These are phyloP conservation scores for Formica exsecta DNA, from an alignment of 1,140 invertebrate species.

Conservation along the genomic window DNA sequence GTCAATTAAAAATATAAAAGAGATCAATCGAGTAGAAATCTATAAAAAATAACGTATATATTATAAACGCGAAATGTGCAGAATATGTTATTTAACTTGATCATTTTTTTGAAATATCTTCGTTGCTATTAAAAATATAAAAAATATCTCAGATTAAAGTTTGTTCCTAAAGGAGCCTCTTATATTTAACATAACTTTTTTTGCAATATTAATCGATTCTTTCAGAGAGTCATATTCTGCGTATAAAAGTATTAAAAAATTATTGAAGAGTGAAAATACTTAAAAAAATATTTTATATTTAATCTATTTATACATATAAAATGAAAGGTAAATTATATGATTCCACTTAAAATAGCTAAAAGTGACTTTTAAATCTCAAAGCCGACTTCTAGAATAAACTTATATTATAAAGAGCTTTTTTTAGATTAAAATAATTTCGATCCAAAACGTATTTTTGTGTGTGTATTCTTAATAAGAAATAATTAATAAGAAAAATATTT, in stretches of 20 bases:
- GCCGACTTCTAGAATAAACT: neutral
- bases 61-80: neutral
- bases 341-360: neutral
- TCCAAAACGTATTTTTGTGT: neutral
- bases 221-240: neutral
- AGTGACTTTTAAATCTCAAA: neutral
- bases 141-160: conserved; percentile 9
- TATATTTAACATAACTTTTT: neutral
- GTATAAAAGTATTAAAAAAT: neutral
- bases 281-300: neutral
- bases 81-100: neutral
- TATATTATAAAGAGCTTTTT: neutral
- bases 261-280: neutral
- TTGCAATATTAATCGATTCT: neutral
- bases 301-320: neutral
- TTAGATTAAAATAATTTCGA: neutral
- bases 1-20: neutral
- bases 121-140: neutral
- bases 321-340: neutral
- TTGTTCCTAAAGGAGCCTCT: neutral
- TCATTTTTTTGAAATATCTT: neutral
- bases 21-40: neutral
- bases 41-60: neutral
- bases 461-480: neutral
- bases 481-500: neutral